phyloP scores from a whole-genome alignment of 2,888 invertebrate genomes.

The Actias luna region DNA sequence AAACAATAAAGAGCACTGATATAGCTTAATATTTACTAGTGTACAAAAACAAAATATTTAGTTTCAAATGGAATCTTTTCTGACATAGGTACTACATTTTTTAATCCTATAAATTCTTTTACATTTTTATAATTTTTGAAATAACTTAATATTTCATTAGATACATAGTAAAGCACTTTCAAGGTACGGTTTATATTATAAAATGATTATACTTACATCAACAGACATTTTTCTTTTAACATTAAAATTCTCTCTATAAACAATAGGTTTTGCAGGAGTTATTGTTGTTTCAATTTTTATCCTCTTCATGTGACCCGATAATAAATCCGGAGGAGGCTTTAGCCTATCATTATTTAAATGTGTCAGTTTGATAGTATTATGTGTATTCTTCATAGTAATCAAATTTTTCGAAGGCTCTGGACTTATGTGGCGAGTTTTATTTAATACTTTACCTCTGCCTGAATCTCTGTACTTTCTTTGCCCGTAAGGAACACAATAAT shows the following conservation, averaged over 20 bases:
- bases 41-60: too few relatives aligned
- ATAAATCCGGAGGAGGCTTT: constrained; percentile 63
- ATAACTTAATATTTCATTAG: too few relatives aligned
- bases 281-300: constrained; percentile 58
- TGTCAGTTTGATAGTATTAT: constrained; percentile 31
- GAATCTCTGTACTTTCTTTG: constrained; percentile 71
- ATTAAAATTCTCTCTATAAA: constrained; percentile 28
- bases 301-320: constrained; percentile 64
- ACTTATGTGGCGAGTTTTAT: constrained; percentile 54
- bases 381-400: constrained; percentile 30
- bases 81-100: too few relatives aligned
- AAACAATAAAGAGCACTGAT: too few relatives aligned
- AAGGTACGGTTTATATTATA: too few relatives aligned
- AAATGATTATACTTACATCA: constrained; percentile 33
- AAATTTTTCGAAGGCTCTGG: constrained; percentile 45
- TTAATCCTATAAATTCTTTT: too few relatives aligned
- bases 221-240: constrained; percentile 61
- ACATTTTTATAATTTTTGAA: too few relatives aligned
- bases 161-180: too few relatives aligned
- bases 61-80: too few relatives aligned
- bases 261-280: constrained; percentile 19
- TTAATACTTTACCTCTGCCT: constrained; percentile 63
- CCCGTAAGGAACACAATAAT: constrained; percentile 71
- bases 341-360: constrained; percentile 46
- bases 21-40: too few relatives aligned